Evolutionary conservation across 30 jellyfish, hydroid and myxozoan genomes (phyloP), one percentile per base, ranked within the genome.

Genomic region (Haliclystus octoradiatus): DNA sequence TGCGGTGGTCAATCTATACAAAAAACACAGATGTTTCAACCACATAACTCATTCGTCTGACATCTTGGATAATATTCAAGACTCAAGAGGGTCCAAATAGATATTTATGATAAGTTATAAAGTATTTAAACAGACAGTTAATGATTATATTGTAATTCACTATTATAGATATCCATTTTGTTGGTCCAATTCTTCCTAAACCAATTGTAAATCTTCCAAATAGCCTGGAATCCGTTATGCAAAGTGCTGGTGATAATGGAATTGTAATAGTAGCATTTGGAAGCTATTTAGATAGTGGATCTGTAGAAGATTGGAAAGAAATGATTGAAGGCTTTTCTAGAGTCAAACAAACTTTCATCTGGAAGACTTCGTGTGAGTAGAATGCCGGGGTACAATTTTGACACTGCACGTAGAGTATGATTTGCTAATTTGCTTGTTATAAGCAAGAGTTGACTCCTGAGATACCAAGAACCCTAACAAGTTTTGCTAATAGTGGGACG

Each of bases 161-260:
- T 40, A n/a, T n/a, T 65, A n/a, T 27, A 65, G 75, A 65, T 31
- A 31, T 33, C 28, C 35, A 26, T 34, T 65, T 26, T 24, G 75
- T 65, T 25, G 75, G 75, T 14, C 75, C 75, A 4, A 65, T 65
- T 33, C 35, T 65, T 47, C 75, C 75, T 5, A 4, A 65, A 29
- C 79, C 79, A 15, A 66, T 70, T 2, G 27, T 22, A 2, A 26
- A 26, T 9, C 32, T 75, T 28, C 69, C 88, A 28, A 57, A 1
- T 7, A 62, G 52, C 25, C 67, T 75, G 1, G 88, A 75, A 33
- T 26, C 50, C n/a, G 34, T 75, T 63, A 75, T 75, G 78, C 74
- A 75, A 33, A 69, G 76, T 50, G 65, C 88, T 47, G 88, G 88
- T n/a, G 88, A 75, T 19, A 34, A 65, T 23, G 88, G 88, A 31